Conservation (phyloP, 2,797 vertebrate genomes). For the Chelon labrosus region DNA sequence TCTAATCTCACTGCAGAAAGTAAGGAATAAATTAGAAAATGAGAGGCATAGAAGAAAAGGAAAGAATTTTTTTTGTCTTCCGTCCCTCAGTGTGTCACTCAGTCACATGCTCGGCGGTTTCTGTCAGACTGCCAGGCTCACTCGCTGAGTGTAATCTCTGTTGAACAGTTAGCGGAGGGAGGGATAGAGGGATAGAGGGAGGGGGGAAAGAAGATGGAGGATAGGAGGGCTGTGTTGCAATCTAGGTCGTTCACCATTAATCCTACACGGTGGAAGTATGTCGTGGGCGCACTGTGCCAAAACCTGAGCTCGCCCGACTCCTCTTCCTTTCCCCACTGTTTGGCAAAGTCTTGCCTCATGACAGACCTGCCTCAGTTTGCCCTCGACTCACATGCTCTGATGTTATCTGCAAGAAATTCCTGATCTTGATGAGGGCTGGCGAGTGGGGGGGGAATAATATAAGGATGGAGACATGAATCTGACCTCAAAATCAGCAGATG, state of each 20-base stretch:
- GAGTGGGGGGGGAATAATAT: background rate
- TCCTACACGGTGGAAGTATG: conserved; percentile 68
- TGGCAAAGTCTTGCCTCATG: conserved; percentile 25
- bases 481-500: background rate
- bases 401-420: conserved; percentile 32
- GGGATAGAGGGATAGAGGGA: background rate
- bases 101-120: conserved; percentile 67
- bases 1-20: background rate
- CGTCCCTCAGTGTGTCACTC: conserved; percentile 59
- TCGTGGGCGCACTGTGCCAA: conserved; percentile 58
- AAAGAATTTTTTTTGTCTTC: conserved; percentile 34
- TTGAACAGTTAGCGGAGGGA: conserved; percentile 48
- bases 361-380: conserved; percentile 23
- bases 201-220: conserved; percentile 18
- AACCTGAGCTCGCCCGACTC: conserved; percentile 57
- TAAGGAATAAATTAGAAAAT: background rate
- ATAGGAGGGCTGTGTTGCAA: conserved; percentile 50
- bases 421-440: conserved; percentile 7
- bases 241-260: conserved; percentile 77
- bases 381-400: conserved; percentile 35
- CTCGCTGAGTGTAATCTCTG: conserved; percentile 71
- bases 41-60: conserved; percentile 17
- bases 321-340: conserved; percentile 24
- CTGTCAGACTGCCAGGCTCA: conserved; percentile 66
- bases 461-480: background rate